Evolutionary conservation across 2,888 invertebrate genomes (phyloP).

Genomic region (Heliconius hortense): DNA sequence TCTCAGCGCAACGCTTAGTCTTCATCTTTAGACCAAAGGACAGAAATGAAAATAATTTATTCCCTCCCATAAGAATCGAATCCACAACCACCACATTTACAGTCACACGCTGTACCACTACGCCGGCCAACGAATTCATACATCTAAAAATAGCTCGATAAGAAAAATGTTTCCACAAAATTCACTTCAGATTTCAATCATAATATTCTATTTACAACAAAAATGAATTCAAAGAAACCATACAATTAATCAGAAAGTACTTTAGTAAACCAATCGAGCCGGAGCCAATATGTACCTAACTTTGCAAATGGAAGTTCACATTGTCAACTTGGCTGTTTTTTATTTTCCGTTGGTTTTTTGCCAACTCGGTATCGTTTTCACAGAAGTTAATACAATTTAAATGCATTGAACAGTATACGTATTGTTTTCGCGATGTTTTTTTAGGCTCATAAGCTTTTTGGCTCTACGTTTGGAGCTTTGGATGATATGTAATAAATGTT

Average conservation of each 20-base stretch:
- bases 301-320: conserved; percentile 46
- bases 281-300: conserved; percentile 46
- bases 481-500: conserved; percentile 3
- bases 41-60: too few species aligned
- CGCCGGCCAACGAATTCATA: background rate
- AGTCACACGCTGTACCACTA: background rate
- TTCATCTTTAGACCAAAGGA: background rate
- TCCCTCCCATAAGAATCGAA: background rate
- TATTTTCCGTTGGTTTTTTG: conserved; percentile 47
- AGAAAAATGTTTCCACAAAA: background rate
- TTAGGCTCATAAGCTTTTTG: conserved; percentile 20
- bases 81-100: background rate
- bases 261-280: conserved; percentile 44
- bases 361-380: conserved; percentile 46
- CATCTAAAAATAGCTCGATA: background rate
- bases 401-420: conserved; percentile 41
- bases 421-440: conserved; percentile 38
- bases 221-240: conserved; percentile 21
- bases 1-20: background rate
- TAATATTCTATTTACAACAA: conserved; percentile 13
- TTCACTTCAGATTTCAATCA: background rate
- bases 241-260: conserved; percentile 45
- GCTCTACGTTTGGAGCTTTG: conserved; percentile 7
- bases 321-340: conserved; percentile 42
- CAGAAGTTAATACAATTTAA: conserved; percentile 46